phyloP scores from a whole-genome alignment of 2,113 vertebrate species.

The Brienomyrus longianalis region DNA sequence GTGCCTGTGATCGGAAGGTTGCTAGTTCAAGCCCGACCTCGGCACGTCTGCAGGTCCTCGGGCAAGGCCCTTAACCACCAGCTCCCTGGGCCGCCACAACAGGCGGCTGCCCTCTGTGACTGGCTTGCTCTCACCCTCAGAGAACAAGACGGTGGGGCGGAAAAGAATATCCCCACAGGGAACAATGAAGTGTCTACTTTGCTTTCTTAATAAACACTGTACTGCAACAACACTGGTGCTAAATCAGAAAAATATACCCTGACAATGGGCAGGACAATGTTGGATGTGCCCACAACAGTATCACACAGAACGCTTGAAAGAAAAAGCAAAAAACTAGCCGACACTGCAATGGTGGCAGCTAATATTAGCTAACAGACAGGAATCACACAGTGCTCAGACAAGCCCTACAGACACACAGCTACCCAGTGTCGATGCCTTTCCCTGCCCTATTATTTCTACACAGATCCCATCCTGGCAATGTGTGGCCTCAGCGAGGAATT shows the following conservation, averaged over 20 bases:
- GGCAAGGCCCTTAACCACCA: not conserved
- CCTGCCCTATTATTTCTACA: not conserved
- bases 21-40: not conserved
- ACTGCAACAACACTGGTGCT: not conserved
- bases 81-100: not conserved
- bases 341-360: not conserved
- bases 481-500: not conserved
- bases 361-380: conserved; percentile 3
- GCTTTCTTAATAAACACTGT: not conserved
- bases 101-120: not conserved
- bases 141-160: not conserved
- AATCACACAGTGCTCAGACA: not conserved
- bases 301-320: not conserved
- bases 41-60: not conserved
- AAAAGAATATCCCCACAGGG: not conserved
- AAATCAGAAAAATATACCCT: not conserved
- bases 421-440: not conserved
- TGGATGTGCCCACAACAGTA: not conserved
- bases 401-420: not conserved
- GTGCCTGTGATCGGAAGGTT: not conserved
- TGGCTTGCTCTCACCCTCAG: not conserved
- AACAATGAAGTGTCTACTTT: not conserved
- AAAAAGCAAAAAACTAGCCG: not conserved
- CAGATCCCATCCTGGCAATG: not conserved
- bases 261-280: not conserved